Evolutionary conservation across 2,113 vertebrate genomes (phyloP).

Genomic region (Psephotus haematonotus): DNA sequence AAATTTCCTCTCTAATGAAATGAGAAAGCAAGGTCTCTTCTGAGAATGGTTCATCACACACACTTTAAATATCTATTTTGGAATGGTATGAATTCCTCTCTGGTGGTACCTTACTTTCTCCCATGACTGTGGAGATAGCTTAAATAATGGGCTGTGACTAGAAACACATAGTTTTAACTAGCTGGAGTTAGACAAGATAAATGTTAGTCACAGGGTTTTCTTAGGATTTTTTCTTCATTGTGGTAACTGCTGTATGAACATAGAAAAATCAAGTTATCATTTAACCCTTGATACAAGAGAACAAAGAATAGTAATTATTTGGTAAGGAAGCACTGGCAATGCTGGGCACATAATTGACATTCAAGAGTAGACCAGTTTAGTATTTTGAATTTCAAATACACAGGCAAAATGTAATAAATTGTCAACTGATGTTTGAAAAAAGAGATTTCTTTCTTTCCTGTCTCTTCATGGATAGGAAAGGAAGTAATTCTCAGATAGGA

Average conservation of each 20-base stretch:
- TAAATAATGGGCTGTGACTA: not conserved
- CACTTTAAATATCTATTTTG: not conserved
- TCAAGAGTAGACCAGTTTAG: not conserved
- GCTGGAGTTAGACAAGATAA: not conserved
- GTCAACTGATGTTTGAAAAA: not conserved
- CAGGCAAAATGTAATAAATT: not conserved
- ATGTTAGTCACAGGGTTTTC: not conserved
- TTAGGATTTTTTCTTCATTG: not conserved
- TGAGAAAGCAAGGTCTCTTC: not conserved
- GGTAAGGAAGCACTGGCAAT: not conserved
- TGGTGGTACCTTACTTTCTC: not conserved
- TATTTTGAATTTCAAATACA: not conserved
- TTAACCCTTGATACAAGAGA: not conserved
- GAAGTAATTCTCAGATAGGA: not conserved
- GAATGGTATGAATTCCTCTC: not conserved
- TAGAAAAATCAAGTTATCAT: not conserved
- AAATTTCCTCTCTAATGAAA: not conserved
- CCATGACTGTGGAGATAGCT: not conserved
- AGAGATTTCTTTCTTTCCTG: not conserved
- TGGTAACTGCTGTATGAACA: not conserved
- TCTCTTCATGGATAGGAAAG: not conserved
- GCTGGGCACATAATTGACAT: not conserved
- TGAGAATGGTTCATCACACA: not conserved
- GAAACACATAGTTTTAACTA: not conserved
- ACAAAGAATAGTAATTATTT: not conserved